These are phyloP conservation scores for Pomacea canaliculata DNA, from an alignment of 2,888 invertebrate genomes.

Conservation along the genomic window DNA sequence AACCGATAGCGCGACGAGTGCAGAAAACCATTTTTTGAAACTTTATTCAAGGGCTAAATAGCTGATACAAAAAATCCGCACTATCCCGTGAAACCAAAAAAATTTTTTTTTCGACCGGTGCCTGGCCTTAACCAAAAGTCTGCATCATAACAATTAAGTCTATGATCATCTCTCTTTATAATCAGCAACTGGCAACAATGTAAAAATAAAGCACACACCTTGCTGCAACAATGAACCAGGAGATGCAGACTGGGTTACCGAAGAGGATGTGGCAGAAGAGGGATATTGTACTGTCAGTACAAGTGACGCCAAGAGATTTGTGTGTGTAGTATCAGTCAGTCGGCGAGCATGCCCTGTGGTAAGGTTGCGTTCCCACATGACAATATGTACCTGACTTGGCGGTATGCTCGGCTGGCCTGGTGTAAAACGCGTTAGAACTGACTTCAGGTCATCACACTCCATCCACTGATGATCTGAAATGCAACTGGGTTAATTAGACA, in stretches of 20 bases:
- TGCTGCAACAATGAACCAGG: too few species aligned
- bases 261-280: neutral
- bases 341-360: constrained; percentile 25
- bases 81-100: too few species aligned
- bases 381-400: constrained; percentile 61
- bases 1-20: too few species aligned
- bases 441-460: constrained; percentile 63
- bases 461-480: constrained; percentile 60
- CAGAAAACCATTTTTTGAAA: too few species aligned
- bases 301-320: constrained; percentile 34
- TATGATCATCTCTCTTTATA: too few species aligned
- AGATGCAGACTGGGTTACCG: neutral
- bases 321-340: constrained; percentile 36
- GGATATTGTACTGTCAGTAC: constrained; percentile 37
- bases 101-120: too few species aligned
- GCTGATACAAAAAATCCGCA: too few species aligned
- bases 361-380: constrained; percentile 63
- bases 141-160: too few species aligned
- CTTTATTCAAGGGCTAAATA: too few species aligned
- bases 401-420: constrained; percentile 47
- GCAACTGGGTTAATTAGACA: neutral
- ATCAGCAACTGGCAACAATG: too few species aligned
- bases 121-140: too few species aligned
- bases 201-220: too few species aligned
- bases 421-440: constrained; percentile 49